Conservation (phyloP, 2,888 invertebrate species). For the Oasisia sp. region DNA sequence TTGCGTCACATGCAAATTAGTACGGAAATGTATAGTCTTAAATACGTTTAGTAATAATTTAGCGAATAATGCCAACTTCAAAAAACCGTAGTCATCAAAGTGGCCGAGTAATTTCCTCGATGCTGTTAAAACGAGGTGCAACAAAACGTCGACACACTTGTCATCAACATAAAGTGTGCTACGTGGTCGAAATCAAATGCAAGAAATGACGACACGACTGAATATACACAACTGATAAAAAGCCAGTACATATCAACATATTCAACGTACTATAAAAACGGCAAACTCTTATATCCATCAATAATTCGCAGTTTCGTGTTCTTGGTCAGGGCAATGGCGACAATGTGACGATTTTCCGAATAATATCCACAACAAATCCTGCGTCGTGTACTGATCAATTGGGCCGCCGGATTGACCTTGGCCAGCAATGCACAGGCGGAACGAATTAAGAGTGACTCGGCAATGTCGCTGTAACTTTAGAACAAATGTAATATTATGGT, state of each 20-base stretch:
- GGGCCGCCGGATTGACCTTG: neutral
- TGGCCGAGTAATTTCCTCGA: conserved; percentile 1
- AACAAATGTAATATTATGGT: neutral
- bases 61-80: conserved; percentile 17
- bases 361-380: neutral
- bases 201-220: conserved; percentile 17
- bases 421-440: neutral
- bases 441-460: neutral
- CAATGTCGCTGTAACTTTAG: neutral
- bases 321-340: neutral
- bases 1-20: conserved; percentile 3
- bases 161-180: neutral
- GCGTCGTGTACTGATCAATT: neutral
- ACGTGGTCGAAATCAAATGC: neutral
- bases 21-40: conserved; percentile 10
- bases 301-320: neutral
- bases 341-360: neutral
- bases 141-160: neutral
- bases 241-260: neutral
- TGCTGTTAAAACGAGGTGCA: neutral
- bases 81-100: conserved; percentile 7
- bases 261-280: conserved; percentile 12
- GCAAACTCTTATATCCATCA: neutral
- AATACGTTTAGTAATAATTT: neutral
- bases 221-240: conserved; percentile 12